Evolutionary conservation across 2,797 vertebrate species (phyloP).

Genomic region (Epinephelus malabaricus): DNA sequence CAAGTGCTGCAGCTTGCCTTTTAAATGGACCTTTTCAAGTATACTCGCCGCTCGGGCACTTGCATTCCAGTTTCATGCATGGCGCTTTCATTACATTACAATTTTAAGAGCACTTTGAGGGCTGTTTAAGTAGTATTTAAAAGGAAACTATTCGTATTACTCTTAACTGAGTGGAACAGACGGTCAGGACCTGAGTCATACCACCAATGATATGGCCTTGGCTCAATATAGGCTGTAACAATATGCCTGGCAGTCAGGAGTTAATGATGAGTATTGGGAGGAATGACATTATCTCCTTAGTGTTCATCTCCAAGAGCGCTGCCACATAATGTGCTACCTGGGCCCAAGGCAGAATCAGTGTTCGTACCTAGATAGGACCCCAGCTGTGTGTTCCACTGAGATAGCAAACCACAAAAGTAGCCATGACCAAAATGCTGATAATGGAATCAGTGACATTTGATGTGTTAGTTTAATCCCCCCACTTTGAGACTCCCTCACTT

Average conservation of each 20-base stretch:
- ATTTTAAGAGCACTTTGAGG: slow-evolving; percentile 74
- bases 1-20: slow-evolving; percentile 58
- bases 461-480: slow-evolving; percentile 74
- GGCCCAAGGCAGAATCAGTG: slow-evolving; percentile 91
- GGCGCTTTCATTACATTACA: slow-evolving; percentile 75
- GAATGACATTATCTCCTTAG: slow-evolving; percentile 86
- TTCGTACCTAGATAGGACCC: slow-evolving; percentile 87
- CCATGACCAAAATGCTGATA: slow-evolving; percentile 79
- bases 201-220: slow-evolving; percentile 58
- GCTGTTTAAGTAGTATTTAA: slow-evolving; percentile 76
- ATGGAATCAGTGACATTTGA: slow-evolving; percentile 79
- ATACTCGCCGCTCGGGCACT: slow-evolving; percentile 52
- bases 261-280: slow-evolving; percentile 86
- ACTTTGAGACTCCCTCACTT: slow-evolving; percentile 61
- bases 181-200: slow-evolving; percentile 68
- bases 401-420: slow-evolving; percentile 78
- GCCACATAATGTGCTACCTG: slow-evolving; percentile 85
- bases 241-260: slow-evolving; percentile 75
- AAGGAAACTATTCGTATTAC: slow-evolving; percentile 66
- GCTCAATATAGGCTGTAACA: slow-evolving; percentile 63
- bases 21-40: slow-evolving; percentile 66
- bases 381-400: slow-evolving; percentile 90
- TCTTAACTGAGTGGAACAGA: slow-evolving; percentile 76
- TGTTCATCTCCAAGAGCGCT: slow-evolving; percentile 85
- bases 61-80: slow-evolving; percentile 72